Evolutionary conservation across 2,113 vertebrate genomes (phyloP).

Genomic region (Gambusia affinis): DNA sequence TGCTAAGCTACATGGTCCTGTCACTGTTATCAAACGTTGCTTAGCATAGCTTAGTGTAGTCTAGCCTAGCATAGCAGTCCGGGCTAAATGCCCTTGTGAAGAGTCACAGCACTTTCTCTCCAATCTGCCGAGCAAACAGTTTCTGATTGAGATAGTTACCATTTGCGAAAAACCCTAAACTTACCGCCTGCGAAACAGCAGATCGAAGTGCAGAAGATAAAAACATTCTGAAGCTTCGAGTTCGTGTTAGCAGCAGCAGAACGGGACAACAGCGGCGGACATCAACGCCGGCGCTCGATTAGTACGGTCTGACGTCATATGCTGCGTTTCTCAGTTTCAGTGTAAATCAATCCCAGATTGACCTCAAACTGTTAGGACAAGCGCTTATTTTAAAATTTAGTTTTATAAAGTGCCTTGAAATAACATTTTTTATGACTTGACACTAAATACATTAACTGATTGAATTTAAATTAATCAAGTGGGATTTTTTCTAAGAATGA

Average conservation of each 20-base stretch:
- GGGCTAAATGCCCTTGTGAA: slow-evolving; percentile 74
- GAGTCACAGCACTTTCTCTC: slow-evolving; percentile 56
- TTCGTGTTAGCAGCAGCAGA: slow-evolving; percentile 37
- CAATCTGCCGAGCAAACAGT: rapidly evolving
- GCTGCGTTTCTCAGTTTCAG: neutral
- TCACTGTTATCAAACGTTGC: neutral
- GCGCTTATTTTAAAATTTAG: neutral
- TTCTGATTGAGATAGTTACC: neutral
- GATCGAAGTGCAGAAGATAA: slow-evolving; percentile 72
- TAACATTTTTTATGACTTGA: no score
- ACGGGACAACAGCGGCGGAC: slow-evolving; percentile 39
- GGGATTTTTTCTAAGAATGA: no score
- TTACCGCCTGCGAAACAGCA: slow-evolving; percentile 76
- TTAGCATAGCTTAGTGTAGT: slow-evolving; percentile 14
- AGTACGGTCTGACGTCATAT: slow-evolving; percentile 46
- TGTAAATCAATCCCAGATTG: slow-evolving; percentile 68
- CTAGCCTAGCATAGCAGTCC: slow-evolving; percentile 49
- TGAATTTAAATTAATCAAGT: no score
- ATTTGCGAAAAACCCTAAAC: neutral
- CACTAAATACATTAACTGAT: no score
- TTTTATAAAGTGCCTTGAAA: no score
- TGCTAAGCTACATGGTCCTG: neutral
- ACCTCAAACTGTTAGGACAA: neutral
- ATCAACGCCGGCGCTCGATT: slow-evolving; percentile 68
- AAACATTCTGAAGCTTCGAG: slow-evolving; percentile 68